phyloP scores from a whole-genome alignment of 2,797 vertebrate species.

The Brachyrhaphis roseni region DNA sequence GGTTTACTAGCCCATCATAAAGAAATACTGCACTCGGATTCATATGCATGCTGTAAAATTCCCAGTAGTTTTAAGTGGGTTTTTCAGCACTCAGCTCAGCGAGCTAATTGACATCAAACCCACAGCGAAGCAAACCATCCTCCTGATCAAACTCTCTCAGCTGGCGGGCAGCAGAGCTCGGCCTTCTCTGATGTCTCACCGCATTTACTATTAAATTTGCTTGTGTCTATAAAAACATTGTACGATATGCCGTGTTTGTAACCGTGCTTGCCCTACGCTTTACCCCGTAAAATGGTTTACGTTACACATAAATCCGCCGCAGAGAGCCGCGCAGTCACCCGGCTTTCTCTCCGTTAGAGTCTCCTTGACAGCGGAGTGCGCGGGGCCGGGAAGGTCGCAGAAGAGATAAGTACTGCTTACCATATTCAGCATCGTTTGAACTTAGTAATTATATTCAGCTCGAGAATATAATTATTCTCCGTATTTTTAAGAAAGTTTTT shows the following conservation, averaged over 20 bases:
- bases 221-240: background rate
- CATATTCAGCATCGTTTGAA: slow-evolving; percentile 69
- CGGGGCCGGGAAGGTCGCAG: slow-evolving; percentile 56
- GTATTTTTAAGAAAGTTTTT: too few relatives aligned
- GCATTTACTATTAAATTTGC: background rate
- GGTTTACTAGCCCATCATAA: too few relatives aligned
- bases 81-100: background rate
- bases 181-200: background rate
- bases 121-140: slow-evolving; percentile 9
- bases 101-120: slow-evolving; percentile 28
- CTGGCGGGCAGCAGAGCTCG: slow-evolving; percentile 12
- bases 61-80: background rate
- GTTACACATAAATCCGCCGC: slow-evolving; percentile 24
- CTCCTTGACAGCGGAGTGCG: slow-evolving; percentile 65
- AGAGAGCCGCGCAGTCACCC: slow-evolving; percentile 37
- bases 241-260: slow-evolving; percentile 4
- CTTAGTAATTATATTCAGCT: slow-evolving; percentile 73
- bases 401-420: slow-evolving; percentile 75
- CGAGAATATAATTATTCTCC: slow-evolving; percentile 13
- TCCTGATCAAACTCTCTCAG: slow-evolving; percentile 6
- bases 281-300: slow-evolving; percentile 11
- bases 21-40: background rate
- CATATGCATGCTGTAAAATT: background rate
- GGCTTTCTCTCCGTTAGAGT: slow-evolving; percentile 56
- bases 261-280: slow-evolving; percentile 15